Percentiles rank a stretch among this genome's conserved stretches.
Evolutionary conservation across 1,140 invertebrate species (phyloP).

Genomic region (Nylanderia fulva): DNA sequence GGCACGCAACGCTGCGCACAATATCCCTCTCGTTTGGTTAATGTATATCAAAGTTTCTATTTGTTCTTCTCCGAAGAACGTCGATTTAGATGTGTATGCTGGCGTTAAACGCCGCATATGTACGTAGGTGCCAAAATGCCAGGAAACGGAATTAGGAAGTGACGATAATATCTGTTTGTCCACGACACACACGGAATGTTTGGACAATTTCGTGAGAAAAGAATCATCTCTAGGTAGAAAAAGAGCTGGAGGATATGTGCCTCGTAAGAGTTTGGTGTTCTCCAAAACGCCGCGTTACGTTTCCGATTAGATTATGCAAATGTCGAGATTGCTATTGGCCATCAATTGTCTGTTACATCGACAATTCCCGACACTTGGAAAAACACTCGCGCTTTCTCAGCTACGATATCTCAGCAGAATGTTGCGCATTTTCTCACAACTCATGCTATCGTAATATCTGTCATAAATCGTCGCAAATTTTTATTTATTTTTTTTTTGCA

Average conservation of each 20-base stretch:
- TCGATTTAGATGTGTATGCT: constrained; percentile 7
- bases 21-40: constrained; percentile 4
- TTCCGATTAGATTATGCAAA: constrained; percentile 28
- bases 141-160: neutral
- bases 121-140: neutral
- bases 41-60: constrained; percentile 57
- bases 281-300: no score
- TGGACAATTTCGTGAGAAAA: neutral
- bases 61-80: neutral
- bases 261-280: no score
- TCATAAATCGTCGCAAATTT: neutral
- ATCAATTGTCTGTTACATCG: constrained; percentile 7
- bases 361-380: neutral
- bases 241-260: neutral
- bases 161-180: neutral
- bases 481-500: no score
- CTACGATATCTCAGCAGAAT: neutral
- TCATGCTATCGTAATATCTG: neutral
- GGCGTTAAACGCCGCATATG: neutral
- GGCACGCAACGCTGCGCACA: constrained; percentile 29
- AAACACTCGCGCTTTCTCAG: neutral
- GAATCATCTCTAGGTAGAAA: neutral
- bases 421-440: neutral
- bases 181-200: neutral
- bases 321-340: constrained; percentile 4